A percentile compares a stretch with the other conserved stretches of the same genome.
phyloP scores from a whole-genome alignment of 2,888 invertebrate species.

The Physocephala rufipes region DNA sequence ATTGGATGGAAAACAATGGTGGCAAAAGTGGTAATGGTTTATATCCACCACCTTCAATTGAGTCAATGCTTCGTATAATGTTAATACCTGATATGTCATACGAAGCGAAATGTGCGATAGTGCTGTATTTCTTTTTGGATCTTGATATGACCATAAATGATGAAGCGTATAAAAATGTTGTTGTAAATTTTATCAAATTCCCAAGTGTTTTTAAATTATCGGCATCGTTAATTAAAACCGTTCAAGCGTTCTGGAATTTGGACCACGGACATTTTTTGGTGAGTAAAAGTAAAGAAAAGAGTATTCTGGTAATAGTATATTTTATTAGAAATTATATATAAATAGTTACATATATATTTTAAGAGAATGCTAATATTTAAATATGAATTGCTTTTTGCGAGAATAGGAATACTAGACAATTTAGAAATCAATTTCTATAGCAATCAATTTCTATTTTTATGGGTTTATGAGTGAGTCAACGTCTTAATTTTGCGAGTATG shows the following conservation, averaged over 20 bases:
- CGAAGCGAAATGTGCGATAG: constrained; percentile 79
- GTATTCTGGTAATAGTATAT: neutral
- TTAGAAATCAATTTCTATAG: too few species aligned
- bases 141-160: constrained; percentile 75
- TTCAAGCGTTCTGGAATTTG: constrained; percentile 89
- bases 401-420: too few species aligned
- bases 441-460: too few species aligned
- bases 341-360: too few species aligned
- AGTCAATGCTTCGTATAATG: constrained; percentile 79
- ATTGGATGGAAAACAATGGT: constrained; percentile 73
- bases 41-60: constrained; percentile 87
- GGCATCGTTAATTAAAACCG: constrained; percentile 78
- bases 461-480: too few species aligned
- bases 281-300: constrained; percentile 51
- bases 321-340: too few species aligned
- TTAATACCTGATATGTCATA: constrained; percentile 74
- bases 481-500: too few species aligned
- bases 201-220: constrained; percentile 82
- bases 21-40: constrained; percentile 72
- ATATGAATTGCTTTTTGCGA: too few species aligned
- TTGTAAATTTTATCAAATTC: constrained; percentile 80
- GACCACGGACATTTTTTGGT: constrained; percentile 87
- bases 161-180: constrained; percentile 69
- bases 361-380: too few species aligned
- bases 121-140: constrained; percentile 84